Evolutionary conservation across 2,888 invertebrate genomes (phyloP), one percentile per base, ranked within the genome.

Genomic region (Brachynemurus nebulosus): DNA sequence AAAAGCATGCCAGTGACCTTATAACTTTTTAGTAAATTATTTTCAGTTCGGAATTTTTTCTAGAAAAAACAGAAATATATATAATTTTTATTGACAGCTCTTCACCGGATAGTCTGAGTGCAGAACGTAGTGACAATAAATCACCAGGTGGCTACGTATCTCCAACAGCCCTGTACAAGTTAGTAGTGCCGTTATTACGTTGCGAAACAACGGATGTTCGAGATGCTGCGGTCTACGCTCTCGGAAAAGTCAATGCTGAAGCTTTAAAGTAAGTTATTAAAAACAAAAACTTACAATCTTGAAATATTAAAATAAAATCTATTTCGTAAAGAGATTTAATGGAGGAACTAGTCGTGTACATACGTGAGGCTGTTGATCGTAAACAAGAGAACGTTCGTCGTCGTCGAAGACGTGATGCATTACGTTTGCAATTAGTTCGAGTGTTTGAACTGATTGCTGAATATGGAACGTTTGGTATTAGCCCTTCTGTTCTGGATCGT

Each of bases 371-470:
- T 0, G 86, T 93, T 16, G 97, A 98, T 62, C 77, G 91, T 39
- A 97, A 96, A 60, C 95, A 96, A 65, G 97, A 97, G 62, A 98
- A 96, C 61, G 86, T 96, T 73, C 74, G 96, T 44, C 70, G 97
- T 33, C 71, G 95, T 33, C 71, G 92, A 44, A 74, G 96, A 30
- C 77, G 95, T 44, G 98, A 99, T 63, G 86, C 92, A 9, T 67
- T 98, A 40, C 72, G 98, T 35, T 70, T 97, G 34, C 90, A 96
- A 57, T 71, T 99, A 50, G 88, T 93, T 48, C 80, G 86, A 56
- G 83, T 97, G 52, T 70, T 99, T 53, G 88, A 97, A 58, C 74
- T 91, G 48, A 86, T 95, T 48, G 93, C 95, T 1, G 88, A 90
- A 59, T 81, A 85, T 63, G 88, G 86, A 48, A 92, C 91, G 0